Conservation (phyloP, 2,113 vertebrate genomes). For the Notothenia rossii region DNA sequence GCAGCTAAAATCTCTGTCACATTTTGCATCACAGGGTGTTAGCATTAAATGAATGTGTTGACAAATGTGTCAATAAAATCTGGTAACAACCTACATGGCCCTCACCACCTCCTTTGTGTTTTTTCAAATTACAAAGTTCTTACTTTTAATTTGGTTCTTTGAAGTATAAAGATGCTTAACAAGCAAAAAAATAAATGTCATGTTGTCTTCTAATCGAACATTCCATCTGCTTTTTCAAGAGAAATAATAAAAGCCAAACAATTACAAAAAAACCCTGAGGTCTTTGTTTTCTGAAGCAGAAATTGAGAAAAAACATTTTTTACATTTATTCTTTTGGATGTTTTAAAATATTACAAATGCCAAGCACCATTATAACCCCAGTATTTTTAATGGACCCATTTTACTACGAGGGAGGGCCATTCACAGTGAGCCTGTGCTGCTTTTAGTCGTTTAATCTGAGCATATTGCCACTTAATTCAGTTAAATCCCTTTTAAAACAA, state of each 20-base stretch:
- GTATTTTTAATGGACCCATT: neutral
- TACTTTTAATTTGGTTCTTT: neutral
- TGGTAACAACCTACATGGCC: slow-evolving; percentile 9
- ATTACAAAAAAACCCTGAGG: neutral
- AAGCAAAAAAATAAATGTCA: neutral
- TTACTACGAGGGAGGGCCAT: neutral
- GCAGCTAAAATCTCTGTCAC: slow-evolving; percentile 15
- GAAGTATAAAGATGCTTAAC: neutral
- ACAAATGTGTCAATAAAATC: slow-evolving; percentile 34
- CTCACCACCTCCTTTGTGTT: neutral
- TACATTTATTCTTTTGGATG: slow-evolving; percentile 4
- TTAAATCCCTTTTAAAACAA: slow-evolving; percentile 64
- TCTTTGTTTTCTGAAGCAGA: neutral
- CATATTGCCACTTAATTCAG: slow-evolving; percentile 49
- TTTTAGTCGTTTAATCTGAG: slow-evolving; percentile 39
- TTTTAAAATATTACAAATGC: slow-evolving; percentile 24
- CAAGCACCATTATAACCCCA: slow-evolving; percentile 6
- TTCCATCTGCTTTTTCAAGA: slow-evolving; percentile 21
- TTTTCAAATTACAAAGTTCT: neutral
- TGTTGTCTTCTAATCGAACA: neutral
- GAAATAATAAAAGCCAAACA: slow-evolving; percentile 8
- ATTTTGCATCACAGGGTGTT: slow-evolving; percentile 29
- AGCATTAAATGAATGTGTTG: slow-evolving; percentile 12
- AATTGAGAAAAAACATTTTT: neutral
- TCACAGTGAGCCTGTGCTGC: slow-evolving; percentile 1